Conservation (phyloP, 2,888 invertebrate species). For the Diabrotica balteata region DNA sequence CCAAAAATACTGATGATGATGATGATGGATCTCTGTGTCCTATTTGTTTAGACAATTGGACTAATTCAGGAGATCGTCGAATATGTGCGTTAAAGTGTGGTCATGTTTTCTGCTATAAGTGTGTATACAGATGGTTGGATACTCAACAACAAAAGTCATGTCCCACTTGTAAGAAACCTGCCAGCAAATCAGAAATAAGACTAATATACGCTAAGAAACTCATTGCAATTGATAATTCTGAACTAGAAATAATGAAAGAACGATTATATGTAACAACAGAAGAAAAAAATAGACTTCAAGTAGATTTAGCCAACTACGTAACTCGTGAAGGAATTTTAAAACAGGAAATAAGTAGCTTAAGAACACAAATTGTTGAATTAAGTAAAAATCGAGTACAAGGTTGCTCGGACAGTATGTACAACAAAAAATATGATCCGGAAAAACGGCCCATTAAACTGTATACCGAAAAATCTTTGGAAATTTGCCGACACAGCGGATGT, state of each 20-base stretch:
- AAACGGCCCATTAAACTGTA: constrained; percentile 57
- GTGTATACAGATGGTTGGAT: constrained; percentile 79
- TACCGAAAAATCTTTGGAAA: constrained; percentile 71
- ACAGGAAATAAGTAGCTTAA: constrained; percentile 54
- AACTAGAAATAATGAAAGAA: constrained; percentile 71
- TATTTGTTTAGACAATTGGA: constrained; percentile 90
- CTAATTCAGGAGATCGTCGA: constrained; percentile 84
- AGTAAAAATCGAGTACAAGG: constrained; percentile 16
- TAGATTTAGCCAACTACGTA: constrained; percentile 68
- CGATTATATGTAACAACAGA: constrained; percentile 67
- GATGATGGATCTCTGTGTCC: constrained; percentile 79
- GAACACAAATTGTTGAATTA: constrained; percentile 41
- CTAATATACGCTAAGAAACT: constrained; percentile 80
- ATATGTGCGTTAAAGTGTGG: constrained; percentile 90
- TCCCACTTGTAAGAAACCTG: constrained; percentile 84
- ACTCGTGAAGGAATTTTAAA: constrained; percentile 58
- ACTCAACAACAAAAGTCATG: constrained; percentile 70
- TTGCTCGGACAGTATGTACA: neutral
- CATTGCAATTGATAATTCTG: constrained; percentile 79
- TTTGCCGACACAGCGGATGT: constrained; percentile 76
- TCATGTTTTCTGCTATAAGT: constrained; percentile 86
- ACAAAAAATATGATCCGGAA: neutral
- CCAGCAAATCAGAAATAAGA: constrained; percentile 59
- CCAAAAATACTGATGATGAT: constrained; percentile 51
- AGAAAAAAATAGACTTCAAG: constrained; percentile 66